Base-by-base conservation (phyloP, 2,888 invertebrate species). In the Sarcophaga carnaria region DNA sequence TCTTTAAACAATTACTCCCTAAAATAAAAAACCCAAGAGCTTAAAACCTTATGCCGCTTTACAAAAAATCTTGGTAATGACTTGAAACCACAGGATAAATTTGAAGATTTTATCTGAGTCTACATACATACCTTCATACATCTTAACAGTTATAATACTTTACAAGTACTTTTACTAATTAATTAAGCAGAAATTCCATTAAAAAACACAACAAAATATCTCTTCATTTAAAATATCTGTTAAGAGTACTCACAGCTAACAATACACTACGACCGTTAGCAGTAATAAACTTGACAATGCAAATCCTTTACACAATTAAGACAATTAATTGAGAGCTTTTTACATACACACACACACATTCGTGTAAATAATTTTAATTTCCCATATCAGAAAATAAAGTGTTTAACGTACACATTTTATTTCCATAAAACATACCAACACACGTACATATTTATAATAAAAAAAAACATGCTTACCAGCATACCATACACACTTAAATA, bases 151-250 rank as follows among this genome's bases (percentile, higher is more conserved):
- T 64, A 63, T 77, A 71, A 71, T 64, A 71, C 64, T 77, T 60
- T 27, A 64, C 54, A 77, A 66, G 6, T 47, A 66, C 22, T 14
- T 54, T 14, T 17, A 47, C 20, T 77, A 64, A 82, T 82, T 76
- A 82, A 82, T 77, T 82, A 77, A 71, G 59, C 47, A 66, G 22
- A 59, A 82, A 64, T 71, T 59, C n/a, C 70, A 70, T 64, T 76
- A 64, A 75, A 69, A 63, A 54, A 3, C 3, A 27, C 27, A 27
- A 27, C 27, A 27, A 37, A 37, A 37, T 1, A 1, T 27, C 49
- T 64, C 74, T 54, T 27, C 62, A n/a, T 25, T 63, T 14, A 10
- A 20, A 64, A 22, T 11, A 54, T 8, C 69, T 75, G 27, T 27
- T 54, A 76, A 71, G 17, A 25, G 37, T 2, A 62, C n/a, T 62